Evolutionary conservation across 1,140 invertebrate species (phyloP).

Genomic region (Drosophila sproati): DNA sequence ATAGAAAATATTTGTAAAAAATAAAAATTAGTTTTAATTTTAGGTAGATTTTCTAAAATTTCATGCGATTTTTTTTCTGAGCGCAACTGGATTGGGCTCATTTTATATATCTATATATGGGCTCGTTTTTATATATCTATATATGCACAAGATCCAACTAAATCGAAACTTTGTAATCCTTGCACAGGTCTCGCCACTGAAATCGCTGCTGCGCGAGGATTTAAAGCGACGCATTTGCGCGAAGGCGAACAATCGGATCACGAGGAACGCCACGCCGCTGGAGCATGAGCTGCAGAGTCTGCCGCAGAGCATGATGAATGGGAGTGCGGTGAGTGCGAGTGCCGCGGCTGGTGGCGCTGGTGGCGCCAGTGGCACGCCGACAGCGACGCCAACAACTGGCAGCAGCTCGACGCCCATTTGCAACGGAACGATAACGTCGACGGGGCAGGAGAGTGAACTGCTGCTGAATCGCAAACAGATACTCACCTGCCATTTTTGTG

Average conservation of each 20-base stretch:
- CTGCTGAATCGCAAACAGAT: slow-evolving; percentile 85
- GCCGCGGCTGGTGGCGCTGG: slow-evolving; percentile 6
- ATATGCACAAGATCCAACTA: neutral
- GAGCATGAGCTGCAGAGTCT: slow-evolving; percentile 71
- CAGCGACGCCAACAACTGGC: slow-evolving; percentile 28
- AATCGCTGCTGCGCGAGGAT: slow-evolving; percentile 92
- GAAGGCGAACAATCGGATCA: slow-evolving; percentile 85
- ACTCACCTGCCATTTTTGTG: slow-evolving; percentile 94
- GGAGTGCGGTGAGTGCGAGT: slow-evolving; percentile 19
- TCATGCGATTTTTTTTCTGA: too few species aligned
- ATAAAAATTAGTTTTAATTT: too few species aligned
- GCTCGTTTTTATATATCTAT: neutral
- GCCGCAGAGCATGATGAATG: slow-evolving; percentile 60
- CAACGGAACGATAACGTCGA: slow-evolving; percentile 89
- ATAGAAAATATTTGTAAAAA: too few species aligned
- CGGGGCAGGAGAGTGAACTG: slow-evolving; percentile 85
- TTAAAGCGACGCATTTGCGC: slow-evolving; percentile 90
- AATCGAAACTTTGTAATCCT: neutral
- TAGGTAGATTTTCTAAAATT: too few species aligned
- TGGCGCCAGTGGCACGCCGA: slow-evolving; percentile 47
- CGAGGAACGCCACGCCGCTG: slow-evolving; percentile 74
- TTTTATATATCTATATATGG: neutral
- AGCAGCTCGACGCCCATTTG: slow-evolving; percentile 84
- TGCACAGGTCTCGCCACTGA: slow-evolving; percentile 91
- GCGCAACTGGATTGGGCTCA: neutral